A percentile compares a stretch with the other conserved stretches of the same genome.
phyloP scores from a whole-genome alignment of 2,797 vertebrate species.

The Hephaestus fuliginosus region DNA sequence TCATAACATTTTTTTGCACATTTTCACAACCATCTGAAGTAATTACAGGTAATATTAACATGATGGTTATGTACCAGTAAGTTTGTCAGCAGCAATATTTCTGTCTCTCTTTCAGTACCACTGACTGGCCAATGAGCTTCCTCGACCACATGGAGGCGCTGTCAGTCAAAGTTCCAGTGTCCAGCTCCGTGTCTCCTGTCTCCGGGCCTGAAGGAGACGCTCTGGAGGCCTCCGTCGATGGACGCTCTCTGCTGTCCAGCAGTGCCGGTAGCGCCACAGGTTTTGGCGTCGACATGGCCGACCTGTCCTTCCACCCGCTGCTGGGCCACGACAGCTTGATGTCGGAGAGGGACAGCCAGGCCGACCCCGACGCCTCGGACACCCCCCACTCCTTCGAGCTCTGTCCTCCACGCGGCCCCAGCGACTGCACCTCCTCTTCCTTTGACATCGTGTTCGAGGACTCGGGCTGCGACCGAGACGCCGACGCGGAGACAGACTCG shows the following conservation, averaged over 20 bases:
- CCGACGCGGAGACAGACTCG: constrained; percentile 69
- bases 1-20: background rate
- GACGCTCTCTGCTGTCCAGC: constrained; percentile 55
- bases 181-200: constrained; percentile 84
- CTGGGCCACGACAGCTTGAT: constrained; percentile 91
- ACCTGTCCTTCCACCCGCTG: constrained; percentile 70
- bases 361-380: constrained; percentile 84
- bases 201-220: constrained; percentile 32
- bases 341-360: constrained; percentile 87
- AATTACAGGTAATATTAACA: background rate
- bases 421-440: constrained; percentile 96
- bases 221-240: constrained; percentile 31
- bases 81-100: background rate
- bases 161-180: constrained; percentile 92
- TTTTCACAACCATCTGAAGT: background rate
- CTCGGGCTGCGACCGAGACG: constrained; percentile 93
- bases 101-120: constrained; percentile 86
- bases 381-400: constrained; percentile 88
- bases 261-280: constrained; percentile 58
- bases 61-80: too few species aligned
- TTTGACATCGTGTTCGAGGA: constrained; percentile 97
- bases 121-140: constrained; percentile 95
- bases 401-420: constrained; percentile 82
- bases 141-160: constrained; percentile 92
- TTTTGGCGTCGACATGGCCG: constrained; percentile 47